Base-by-base conservation (phyloP, 2,888 invertebrate genomes). In the Patella depressa region DNA sequence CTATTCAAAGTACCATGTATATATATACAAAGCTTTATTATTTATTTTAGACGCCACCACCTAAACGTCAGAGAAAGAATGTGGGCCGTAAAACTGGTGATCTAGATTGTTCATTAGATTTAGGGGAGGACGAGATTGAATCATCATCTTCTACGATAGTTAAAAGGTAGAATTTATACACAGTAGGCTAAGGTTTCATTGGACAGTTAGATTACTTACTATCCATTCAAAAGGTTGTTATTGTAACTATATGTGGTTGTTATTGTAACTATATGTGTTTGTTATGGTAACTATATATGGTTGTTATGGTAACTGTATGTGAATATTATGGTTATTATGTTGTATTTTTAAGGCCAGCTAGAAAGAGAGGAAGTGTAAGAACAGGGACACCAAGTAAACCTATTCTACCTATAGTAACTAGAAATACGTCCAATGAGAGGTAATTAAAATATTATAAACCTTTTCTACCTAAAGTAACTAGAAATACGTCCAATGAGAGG, bases 301-400 rank as follows among this genome's bases (percentile, higher is more conserved):
- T 34, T 34, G 34, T 34, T 34, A 34, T 34, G 34, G 5, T 34
- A 34, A 34, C 34, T 45, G 9, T 9, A 45, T 9, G 45, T 45
- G 45, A 45, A 45, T 45, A 45, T 45, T 45, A 45, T 45, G 45
- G 45, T 45, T 45, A 24, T 72, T 55, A 45, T 45, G 45, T 45
- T 29, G 19, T 53, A 54, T 54, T 71, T 80, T 80, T n/a, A 72
- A 87, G 87, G 72, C 83, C 85, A n/a, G 79, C 81, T 53, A 79
- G 86, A 75, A 85, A 84, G 75, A 79, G 84, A 74, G 85, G 82
- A 9, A 79, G 79, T 17, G 85, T 84, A 71, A 88, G 86, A 81
- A 86, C 85, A 78, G 85, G 85, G 55, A 86, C 88, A 12, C 86
- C 86, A 45, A 82, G 87, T 7, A 89, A 86, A 76, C 87, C 89